These are phyloP conservation scores for Brachypalpus laphriformis DNA, from an alignment of 2,888 invertebrate genomes.

Conservation along the genomic window DNA sequence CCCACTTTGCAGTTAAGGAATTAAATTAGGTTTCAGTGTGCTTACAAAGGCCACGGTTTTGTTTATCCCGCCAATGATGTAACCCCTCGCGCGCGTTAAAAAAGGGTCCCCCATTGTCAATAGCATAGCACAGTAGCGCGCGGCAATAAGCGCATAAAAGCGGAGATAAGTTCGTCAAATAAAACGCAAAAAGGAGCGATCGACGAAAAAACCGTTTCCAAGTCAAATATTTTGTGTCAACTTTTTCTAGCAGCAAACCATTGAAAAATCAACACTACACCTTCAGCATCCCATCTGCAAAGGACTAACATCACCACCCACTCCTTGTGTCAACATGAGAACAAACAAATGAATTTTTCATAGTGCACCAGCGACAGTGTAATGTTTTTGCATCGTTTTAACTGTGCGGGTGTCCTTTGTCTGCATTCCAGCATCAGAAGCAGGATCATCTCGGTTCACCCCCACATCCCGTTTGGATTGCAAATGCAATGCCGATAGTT, in stretches of 20 bases:
- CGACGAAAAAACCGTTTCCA: conserved; percentile 37
- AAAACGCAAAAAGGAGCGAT: conserved; percentile 17
- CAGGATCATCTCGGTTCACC: conserved; percentile 60
- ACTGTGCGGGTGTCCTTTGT: conserved; percentile 61
- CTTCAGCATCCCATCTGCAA: background rate
- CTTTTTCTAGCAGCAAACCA: conserved; percentile 52
- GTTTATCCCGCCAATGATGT: conserved; percentile 63
- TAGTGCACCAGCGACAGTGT: conserved; percentile 52
- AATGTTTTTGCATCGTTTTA: conserved; percentile 61
- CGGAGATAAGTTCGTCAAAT: conserved; percentile 55
- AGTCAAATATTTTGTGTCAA: conserved; percentile 73
- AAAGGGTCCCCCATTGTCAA: conserved; percentile 49
- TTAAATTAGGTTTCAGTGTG: conserved; percentile 66
- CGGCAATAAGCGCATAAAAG: conserved; percentile 56
- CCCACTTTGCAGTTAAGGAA: conserved; percentile 52
- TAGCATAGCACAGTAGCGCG: conserved; percentile 12
- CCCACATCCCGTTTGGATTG: background rate
- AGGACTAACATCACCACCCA: background rate
- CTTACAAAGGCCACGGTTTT: conserved; percentile 48
- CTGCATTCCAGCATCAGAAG: conserved; percentile 52
- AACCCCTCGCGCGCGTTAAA: background rate
- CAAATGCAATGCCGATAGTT: conserved; percentile 59
- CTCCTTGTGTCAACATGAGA: conserved; percentile 57
- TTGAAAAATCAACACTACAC: conserved; percentile 55
- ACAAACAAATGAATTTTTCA: conserved; percentile 74